phyloP scores from a whole-genome alignment of 2,888 invertebrate species.

The Elysia crispata region DNA sequence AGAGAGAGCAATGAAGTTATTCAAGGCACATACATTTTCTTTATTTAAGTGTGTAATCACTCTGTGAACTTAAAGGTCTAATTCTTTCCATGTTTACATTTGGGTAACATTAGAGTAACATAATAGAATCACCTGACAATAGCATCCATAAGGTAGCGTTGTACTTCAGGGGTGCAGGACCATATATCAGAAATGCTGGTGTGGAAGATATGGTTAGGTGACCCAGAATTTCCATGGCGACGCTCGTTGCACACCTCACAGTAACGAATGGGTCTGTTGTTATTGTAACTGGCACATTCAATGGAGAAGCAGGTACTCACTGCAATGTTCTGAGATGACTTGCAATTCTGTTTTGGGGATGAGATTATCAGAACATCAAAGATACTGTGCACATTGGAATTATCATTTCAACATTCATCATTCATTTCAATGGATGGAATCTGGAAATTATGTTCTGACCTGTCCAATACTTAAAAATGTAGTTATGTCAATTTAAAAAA shows the following conservation, averaged over 20 bases:
- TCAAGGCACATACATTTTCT: no score
- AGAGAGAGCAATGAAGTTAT: no score
- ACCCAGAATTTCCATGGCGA: conserved; percentile 64
- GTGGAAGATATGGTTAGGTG: conserved; percentile 89
- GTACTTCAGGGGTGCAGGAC: conserved; percentile 93
- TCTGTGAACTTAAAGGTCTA: neutral
- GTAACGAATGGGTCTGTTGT: conserved; percentile 93
- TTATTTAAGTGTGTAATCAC: neutral
- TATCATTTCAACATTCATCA: no score
- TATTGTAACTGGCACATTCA: conserved; percentile 97
- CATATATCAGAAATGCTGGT: conserved; percentile 90
- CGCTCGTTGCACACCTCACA: conserved; percentile 76
- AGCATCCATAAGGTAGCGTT: conserved; percentile 94
- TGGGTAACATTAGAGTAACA: neutral
- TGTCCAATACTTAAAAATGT: no score
- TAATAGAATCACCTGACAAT: conserved; percentile 95
- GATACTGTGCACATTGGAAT: no score
- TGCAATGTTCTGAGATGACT: conserved; percentile 92
- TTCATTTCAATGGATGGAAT: no score
- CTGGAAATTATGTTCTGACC: no score
- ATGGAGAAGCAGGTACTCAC: conserved; percentile 97
- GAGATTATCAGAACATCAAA: neutral
- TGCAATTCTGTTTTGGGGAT: conserved; percentile 86
- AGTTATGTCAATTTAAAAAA: no score
- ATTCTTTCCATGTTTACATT: neutral